Base-by-base conservation (phyloP, 2,888 invertebrate species). In the Drosophila austrosaltans region DNA sequence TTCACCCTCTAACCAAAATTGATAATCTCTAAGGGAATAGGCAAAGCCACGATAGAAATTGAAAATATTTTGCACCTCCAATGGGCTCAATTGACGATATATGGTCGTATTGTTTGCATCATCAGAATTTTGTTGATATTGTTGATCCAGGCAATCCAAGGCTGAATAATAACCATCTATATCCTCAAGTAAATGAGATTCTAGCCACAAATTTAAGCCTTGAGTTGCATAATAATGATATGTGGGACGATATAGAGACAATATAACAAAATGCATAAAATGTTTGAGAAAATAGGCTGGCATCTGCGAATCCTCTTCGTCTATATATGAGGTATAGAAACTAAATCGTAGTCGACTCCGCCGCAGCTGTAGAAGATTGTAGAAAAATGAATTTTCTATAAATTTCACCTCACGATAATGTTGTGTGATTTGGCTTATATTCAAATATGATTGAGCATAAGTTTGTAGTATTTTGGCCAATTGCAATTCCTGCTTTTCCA, bases 1-100 rank as follows among this genome's bases (percentile, higher is more conserved):
- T 53, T 92, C 91, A 62, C 92, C 90, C 62, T 90, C 82, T 66
- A 91, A 60, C 92, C 91, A 91, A 36, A 92, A 91, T 16, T 75
- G 75, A 65, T 91, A 91, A 10, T 91, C 91, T 0, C 78, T 58
- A 2, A 82, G 66, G 0, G 91, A 63, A 2, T 89, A 88, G 22
- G 81, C 69, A 39, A 91, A 91, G 0, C 91, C 81, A 20, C 87
- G 81, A 81, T 91, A 76, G 22, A 91, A 91, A 12, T 85, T 84
- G 20, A 89, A 87, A 20, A 90, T 66, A 2, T 83, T 67, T 12
- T 70, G 66, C 8, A 90, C 83, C 72, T 91, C 82, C 0, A 80
- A 66, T 8, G 71, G 42, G 12, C 77, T 76, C 0, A 91, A 64
- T 1, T 56, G 53, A 0, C 80, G 77, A 66, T 79, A 89, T 0